Percentiles rank a stretch among this genome's conserved stretches.
Evolutionary conservation across 2,113 vertebrate genomes (phyloP).

Genomic region (Oncorhynchus clarkii): DNA sequence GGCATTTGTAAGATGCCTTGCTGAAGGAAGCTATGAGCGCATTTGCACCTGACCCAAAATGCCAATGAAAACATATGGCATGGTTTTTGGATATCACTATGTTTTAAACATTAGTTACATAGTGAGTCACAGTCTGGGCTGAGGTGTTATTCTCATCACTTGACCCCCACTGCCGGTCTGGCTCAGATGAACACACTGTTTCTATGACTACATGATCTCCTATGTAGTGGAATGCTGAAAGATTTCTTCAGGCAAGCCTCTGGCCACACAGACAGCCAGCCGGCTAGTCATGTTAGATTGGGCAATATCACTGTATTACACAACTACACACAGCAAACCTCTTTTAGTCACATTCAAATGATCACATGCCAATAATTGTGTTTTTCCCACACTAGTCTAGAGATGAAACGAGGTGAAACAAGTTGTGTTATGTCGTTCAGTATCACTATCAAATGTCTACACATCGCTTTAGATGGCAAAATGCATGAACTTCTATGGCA

Average conservation of each 20-base stretch:
- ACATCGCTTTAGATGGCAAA: too few species aligned
- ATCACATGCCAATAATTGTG: too few species aligned
- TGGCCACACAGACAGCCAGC: slow-evolving; percentile 38
- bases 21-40: slow-evolving; percentile 45
- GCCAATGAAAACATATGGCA: slow-evolving; percentile 52
- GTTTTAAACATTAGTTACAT: slow-evolving; percentile 6
- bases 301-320: slow-evolving; percentile 31
- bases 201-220: slow-evolving; percentile 55
- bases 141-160: slow-evolving; percentile 43
- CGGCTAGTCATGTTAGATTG: slow-evolving; percentile 38
- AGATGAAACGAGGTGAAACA: slow-evolving; percentile 11
- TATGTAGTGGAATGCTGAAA: slow-evolving; percentile 53
- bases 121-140: slow-evolving; percentile 28
- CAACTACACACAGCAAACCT: slow-evolving; percentile 67
- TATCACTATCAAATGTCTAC: not conserved
- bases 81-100: not conserved
- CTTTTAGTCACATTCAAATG: slow-evolving; percentile 25
- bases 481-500: too few species aligned
- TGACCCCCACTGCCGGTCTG: slow-evolving; percentile 42
- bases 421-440: not conserved
- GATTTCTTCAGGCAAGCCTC: slow-evolving; percentile 38
- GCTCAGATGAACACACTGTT: slow-evolving; percentile 45
- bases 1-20: slow-evolving; percentile 53
- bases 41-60: slow-evolving; percentile 56
- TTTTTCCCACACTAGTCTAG: slow-evolving; percentile 38